Conservation (phyloP, 2,797 vertebrate genomes). For the Mus spretus region DNA sequence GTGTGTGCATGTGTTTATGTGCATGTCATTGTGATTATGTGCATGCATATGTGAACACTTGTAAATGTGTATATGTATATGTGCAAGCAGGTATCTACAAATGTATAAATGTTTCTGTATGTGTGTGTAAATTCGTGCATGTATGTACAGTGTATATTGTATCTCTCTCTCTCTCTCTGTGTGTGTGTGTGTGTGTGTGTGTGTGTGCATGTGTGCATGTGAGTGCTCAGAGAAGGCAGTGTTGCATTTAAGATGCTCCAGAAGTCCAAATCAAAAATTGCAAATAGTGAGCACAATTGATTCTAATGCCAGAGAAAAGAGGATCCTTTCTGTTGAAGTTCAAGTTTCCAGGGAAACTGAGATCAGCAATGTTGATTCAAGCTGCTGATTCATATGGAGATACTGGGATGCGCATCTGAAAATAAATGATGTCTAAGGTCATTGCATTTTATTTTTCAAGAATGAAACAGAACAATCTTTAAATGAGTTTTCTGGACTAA, state of each 20-base stretch:
- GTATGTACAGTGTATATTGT: not conserved
- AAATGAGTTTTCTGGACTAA: slow-evolving; percentile 66
- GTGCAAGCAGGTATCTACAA: not conserved
- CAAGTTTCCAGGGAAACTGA: not conserved
- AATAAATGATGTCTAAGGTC: not conserved
- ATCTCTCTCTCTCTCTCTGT: too few species aligned
- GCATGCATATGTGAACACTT: not conserved
- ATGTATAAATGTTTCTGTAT: not conserved
- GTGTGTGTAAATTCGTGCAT: not conserved
- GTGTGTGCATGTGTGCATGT: not conserved
- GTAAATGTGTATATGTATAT: not conserved
- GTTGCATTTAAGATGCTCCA: not conserved
- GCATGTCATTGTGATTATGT: not conserved
- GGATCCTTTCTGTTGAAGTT: not conserved
- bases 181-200: not conserved
- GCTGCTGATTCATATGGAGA: not conserved
- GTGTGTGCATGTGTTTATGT: not conserved
- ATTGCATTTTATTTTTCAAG: slow-evolving; percentile 68
- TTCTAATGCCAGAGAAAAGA: not conserved
- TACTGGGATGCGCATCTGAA: not conserved
- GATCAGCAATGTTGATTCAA: not conserved
- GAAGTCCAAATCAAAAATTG: not conserved
- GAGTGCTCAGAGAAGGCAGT: not conserved
- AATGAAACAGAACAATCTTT: slow-evolving; percentile 29
- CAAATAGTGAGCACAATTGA: not conserved